phyloP scores from a whole-genome alignment of 2,797 vertebrate genomes.

The Antrozous pallidus region DNA sequence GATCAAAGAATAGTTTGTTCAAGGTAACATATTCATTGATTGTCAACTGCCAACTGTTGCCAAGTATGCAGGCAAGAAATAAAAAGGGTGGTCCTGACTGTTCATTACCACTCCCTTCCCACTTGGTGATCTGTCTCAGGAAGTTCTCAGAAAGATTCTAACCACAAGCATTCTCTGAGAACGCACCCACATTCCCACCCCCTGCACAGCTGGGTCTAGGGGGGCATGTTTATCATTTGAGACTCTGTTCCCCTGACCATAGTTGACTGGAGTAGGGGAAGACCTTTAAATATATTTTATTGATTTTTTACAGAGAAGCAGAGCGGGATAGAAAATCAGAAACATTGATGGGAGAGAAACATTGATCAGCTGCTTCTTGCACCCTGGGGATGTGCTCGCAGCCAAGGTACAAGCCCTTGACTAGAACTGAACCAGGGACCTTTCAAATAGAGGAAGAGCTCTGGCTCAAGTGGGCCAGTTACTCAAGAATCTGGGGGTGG shows the following conservation, averaged over 20 bases:
- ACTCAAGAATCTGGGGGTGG: neutral
- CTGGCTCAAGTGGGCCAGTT: neutral
- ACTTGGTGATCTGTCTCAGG: neutral
- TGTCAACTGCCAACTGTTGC: neutral
- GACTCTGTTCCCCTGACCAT: neutral
- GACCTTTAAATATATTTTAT: too few relatives aligned
- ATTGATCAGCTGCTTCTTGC: too few relatives aligned
- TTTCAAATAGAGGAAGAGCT: neutral
- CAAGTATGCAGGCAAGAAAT: neutral
- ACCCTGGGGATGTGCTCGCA: too few relatives aligned
- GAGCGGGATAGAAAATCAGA: too few relatives aligned
- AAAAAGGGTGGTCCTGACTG: neutral
- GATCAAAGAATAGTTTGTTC: neutral
- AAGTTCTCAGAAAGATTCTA: neutral
- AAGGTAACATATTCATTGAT: neutral
- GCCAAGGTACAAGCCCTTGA: too few relatives aligned
- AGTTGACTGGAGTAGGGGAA: neutral
- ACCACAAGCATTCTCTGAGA: neutral
- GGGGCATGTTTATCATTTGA: neutral
- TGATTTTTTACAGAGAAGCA: too few relatives aligned
- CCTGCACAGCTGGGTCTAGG: neutral
- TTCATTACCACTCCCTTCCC: neutral
- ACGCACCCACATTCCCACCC: neutral
- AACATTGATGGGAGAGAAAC: too few relatives aligned
- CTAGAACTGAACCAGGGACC: too few relatives aligned